Evolutionary conservation across 1,140 invertebrate species (phyloP).

Genomic region (Zaprionus kolodkinae): DNA sequence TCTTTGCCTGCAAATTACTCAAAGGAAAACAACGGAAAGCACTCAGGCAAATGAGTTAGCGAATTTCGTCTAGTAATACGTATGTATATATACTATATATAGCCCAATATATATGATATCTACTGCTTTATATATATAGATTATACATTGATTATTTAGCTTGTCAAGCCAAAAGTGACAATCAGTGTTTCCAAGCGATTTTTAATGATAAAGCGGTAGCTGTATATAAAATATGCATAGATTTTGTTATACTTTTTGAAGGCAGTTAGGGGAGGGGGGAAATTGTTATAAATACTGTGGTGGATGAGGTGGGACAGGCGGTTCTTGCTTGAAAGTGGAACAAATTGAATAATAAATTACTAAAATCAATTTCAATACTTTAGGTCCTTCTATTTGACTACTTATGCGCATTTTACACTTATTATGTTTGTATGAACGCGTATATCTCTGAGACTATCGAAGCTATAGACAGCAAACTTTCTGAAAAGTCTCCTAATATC

Average conservation of each 20-base stretch:
- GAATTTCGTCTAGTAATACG: slow-evolving; percentile 13
- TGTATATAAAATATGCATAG: slow-evolving; percentile 36
- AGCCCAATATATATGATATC: neutral
- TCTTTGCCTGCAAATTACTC: slow-evolving; percentile 41
- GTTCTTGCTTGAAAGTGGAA: neutral
- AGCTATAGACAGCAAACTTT: too few species aligned
- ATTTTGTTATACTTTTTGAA: neutral
- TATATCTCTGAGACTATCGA: too few species aligned
- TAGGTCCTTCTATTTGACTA: too few species aligned
- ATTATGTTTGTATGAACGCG: too few species aligned
- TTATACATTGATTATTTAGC: neutral
- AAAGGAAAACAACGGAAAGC: slow-evolving; percentile 73
- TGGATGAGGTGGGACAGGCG: too few species aligned
- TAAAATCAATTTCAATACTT: too few species aligned
- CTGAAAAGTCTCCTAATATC: too few species aligned
- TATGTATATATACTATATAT: neutral
- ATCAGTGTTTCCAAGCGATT: slow-evolving; percentile 38
- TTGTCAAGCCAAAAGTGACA: slow-evolving; percentile 42
- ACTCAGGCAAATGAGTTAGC: slow-evolving; percentile 76
- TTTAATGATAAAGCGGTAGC: slow-evolving; percentile 30
- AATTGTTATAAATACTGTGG: neutral
- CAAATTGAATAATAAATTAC: neutral
- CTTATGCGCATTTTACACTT: too few species aligned
- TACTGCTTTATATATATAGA: neutral
- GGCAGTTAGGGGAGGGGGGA: neutral